Base-by-base conservation (phyloP, 2,113 vertebrate genomes). In the Bubo scandiacus region DNA sequence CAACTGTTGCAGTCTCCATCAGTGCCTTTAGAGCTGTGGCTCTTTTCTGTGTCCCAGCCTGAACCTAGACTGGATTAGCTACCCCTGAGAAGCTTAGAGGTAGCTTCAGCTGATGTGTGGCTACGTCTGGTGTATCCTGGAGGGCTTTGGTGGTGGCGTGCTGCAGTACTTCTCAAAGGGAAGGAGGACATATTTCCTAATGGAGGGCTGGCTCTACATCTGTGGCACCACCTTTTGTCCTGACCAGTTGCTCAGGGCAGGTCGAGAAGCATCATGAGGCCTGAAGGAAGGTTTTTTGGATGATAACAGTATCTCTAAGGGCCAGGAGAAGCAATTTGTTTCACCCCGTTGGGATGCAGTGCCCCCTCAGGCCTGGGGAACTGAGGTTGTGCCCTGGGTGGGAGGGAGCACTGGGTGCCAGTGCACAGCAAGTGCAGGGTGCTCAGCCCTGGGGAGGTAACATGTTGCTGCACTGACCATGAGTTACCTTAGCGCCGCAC, bases 401-500 rank as follows among this genome's bases (percentile, higher is more conserved):
- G 19, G n/a, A 73, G 59, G 38, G 27, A 55, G 54, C 38, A 6
- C 62, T 58, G 52, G 19, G 29, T 54, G 45, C 58, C 62, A 34
- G 47, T 23, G n/a, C 16, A 2, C 1, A 3, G 79, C 34, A 12
- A 23, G 3, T 6, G 27, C 40, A 79, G 65, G 19, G 5, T 59
- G 78, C 57, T 51, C 65, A 18, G 73, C 65, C 61, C 47, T 23
- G n/a, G 30, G 27, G 21, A 84, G 49, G 62, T 75, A 40, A 34
- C 54, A 27, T 4, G 10, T 4, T 42, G 38, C 89, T 74, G 77
- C 78, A 62, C 55, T 15, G 63, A 26, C 25, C 0, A 1, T 38
- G 38, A 0, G 0, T 72, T 68, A 15, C 47, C 12, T 34, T 14
- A 30, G n/a, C 6, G 0, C 57, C 0, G 0, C 1, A 0, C 26